Evolutionary conservation across 2,113 vertebrate genomes (phyloP), one percentile per base, ranked within the genome.

Genomic region (Ciconia maguari): DNA sequence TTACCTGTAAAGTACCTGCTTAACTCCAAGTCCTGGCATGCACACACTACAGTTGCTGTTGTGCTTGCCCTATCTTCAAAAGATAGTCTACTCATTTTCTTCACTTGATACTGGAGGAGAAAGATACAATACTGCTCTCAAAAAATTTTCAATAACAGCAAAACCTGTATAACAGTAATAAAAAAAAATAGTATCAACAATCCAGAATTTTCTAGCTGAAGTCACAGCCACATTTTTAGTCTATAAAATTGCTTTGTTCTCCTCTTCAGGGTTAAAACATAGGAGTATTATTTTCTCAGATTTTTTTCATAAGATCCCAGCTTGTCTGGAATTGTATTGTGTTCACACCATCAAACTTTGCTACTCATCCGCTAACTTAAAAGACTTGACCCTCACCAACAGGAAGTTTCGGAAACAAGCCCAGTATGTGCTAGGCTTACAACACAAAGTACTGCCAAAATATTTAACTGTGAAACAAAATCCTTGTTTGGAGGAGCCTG

Each of bases 391-490:
- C 79, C 71, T 89, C 51, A 89, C 34, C 27, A 81, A 48, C 32
- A 55, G 79, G 76, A 94, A 78, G 64, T 86, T 92, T 89, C 26
- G 26, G 60, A 64, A 96, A 75, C 32, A 77, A 83, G 34, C 38
- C 46, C 13, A 78, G 1, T 30, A 16, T 83, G 38, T 90, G 44
- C 74, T 76, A 83, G 61, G 41, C 75, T 91, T 91, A 71, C 76
- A 74, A 51, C 1, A 2, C 38, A 34, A 70, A 88, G 38, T 77
- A 62, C 76, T 94, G 71, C 93, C 92, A 95, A 96, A 94, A 86
- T 77, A 89, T 16, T 92, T 93, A 42, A 77, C 32, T 70, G 61
- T 85, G 70, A 84, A 96, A 91, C 41, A 89, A 94, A 93, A 88
- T 80, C 74, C n/a, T 83, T 94, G 76, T 87, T 96, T 94, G 90